Percentiles rank a stretch among this genome's conserved stretches.
Conservation (phyloP, 2,797 vertebrate species). For the Mycteria americana region DNA sequence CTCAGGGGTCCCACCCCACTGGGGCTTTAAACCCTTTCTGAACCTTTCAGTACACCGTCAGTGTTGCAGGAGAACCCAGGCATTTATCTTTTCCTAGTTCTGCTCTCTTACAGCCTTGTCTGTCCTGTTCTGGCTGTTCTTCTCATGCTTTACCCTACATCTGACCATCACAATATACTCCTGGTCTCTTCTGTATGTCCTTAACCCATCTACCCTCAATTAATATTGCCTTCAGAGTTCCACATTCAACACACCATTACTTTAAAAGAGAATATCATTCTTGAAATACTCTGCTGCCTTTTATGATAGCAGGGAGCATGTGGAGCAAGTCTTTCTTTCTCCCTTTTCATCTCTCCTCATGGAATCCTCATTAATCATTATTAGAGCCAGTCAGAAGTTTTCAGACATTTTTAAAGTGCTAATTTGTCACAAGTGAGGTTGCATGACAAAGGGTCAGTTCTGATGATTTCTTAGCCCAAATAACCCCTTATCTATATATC, state of each 20-base stretch:
- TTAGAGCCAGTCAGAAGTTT: not conserved
- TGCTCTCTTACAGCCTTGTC: not conserved
- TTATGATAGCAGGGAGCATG: not conserved
- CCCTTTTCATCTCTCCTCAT: conserved; percentile 9
- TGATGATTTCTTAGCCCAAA: not conserved
- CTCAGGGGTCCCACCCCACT: not conserved
- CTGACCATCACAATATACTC: not conserved
- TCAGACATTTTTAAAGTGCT: conserved; percentile 7
- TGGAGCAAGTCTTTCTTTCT: not conserved
- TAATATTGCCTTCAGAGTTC: not conserved
- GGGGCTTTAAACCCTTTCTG: not conserved
- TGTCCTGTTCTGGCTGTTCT: not conserved
- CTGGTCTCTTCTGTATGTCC: not conserved
- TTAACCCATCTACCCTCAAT: conserved; percentile 18
- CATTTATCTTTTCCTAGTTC: not conserved
- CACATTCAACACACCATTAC: not conserved
- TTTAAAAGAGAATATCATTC: not conserved
- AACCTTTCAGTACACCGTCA: not conserved
- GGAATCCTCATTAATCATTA: conserved; percentile 21
- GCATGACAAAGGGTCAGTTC: not conserved
- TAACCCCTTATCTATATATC: not conserved
- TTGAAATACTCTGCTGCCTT: conserved; percentile 18
- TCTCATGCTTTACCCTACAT: not conserved
- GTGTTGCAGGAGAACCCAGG: not conserved
- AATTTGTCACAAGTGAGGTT: not conserved